These are phyloP conservation scores for Hipposideros larvatus DNA, from an alignment of 2,797 vertebrate genomes.

Conservation along the genomic window DNA sequence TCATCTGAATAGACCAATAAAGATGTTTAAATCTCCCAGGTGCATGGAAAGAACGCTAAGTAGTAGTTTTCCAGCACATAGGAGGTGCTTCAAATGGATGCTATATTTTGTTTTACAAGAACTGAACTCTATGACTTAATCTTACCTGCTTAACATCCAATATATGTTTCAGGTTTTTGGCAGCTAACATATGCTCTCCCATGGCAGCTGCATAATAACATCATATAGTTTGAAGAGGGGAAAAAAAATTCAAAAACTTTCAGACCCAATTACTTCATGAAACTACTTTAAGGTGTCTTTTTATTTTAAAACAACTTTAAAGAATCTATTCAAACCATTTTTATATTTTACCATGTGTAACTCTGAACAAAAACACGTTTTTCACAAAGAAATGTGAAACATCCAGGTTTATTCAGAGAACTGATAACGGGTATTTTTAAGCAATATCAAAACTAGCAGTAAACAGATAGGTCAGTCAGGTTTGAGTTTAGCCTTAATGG, in stretches of 20 bases:
- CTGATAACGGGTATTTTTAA: neutral
- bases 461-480: neutral
- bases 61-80: constrained; percentile 73
- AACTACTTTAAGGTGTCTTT: constrained; percentile 84
- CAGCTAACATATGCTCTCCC: constrained; percentile 80
- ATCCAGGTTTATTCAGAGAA: constrained; percentile 21
- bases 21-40: constrained; percentile 76
- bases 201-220: constrained; percentile 84
- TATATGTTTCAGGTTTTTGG: constrained; percentile 84
- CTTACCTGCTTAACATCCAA: constrained; percentile 86
- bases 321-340: constrained; percentile 76
- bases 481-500: neutral
- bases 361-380: constrained; percentile 77
- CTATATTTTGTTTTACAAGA: constrained; percentile 78
- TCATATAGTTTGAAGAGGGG: constrained; percentile 65
- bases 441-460: neutral
- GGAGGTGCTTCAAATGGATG: constrained; percentile 74
- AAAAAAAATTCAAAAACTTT: constrained; percentile 78
- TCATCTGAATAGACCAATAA: constrained; percentile 62
- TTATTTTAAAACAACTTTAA: constrained; percentile 82
- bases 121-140: constrained; percentile 84
- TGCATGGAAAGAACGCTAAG: constrained; percentile 55
- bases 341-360: constrained; percentile 76
- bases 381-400: constrained; percentile 62
- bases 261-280: constrained; percentile 83